Conservation (phyloP, 1,140 invertebrate genomes). For the Papilio dardanus region DNA sequence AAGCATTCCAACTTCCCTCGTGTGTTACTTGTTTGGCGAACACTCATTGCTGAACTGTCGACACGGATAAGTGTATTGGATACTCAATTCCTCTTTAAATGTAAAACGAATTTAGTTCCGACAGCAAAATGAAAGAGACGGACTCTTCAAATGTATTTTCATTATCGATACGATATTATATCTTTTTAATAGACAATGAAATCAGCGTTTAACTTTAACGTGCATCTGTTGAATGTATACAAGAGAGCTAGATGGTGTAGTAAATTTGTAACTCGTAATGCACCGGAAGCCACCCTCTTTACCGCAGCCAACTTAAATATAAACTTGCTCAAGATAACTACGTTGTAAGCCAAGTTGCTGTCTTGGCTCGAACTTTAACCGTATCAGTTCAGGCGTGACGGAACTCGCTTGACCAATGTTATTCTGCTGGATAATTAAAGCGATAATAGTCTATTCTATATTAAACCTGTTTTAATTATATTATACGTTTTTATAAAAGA, state of each 20-base stretch:
- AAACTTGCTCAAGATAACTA: slow-evolving; percentile 6
- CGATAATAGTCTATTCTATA: background rate
- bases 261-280: background rate
- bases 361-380: background rate
- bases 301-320: slow-evolving; percentile 3
- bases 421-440: background rate
- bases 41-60: background rate
- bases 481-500: background rate
- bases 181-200: background rate
- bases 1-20: background rate
- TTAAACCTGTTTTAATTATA: background rate
- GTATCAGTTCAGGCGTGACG: background rate
- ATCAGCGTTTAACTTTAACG: background rate
- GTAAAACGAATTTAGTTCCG: background rate
- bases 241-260: background rate
- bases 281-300: background rate
- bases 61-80: background rate
- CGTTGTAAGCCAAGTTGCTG: background rate
- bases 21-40: slow-evolving; percentile 8
- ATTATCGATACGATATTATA: background rate
- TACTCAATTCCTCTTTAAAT: background rate
- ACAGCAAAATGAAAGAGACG: no score
- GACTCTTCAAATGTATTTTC: background rate
- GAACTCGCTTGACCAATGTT: background rate
- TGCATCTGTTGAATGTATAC: background rate